Evolutionary conservation across 1,140 invertebrate genomes (phyloP), one percentile per base, ranked within the genome.

Genomic region (Cyphomyrmex costatus): DNA sequence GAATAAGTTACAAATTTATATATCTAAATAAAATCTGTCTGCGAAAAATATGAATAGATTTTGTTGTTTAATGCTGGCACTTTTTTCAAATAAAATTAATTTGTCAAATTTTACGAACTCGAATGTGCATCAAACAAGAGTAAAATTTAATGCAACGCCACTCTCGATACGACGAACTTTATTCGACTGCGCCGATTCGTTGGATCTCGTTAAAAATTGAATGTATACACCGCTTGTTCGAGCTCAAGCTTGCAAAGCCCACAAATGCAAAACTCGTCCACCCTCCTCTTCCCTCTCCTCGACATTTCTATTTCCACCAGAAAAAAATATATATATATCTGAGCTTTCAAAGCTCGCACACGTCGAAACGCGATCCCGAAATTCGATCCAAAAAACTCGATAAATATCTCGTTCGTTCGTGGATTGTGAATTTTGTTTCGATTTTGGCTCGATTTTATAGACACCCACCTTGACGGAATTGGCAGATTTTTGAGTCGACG

Each of bases 381-480:
- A 58, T 16, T 71, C 19, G 79, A 60, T 82, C 53, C 12, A 12
- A 19, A 3, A 60, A 73, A 82, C 12, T 71, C 66, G n/a, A 80
- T 68, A 46, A 58, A 60, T 14, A 27, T 82, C 24, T 71, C 36
- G 51, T 56, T 80, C n/a, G 5, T 5, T 56, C 2, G 49, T 7
- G 3, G 3, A 8, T 33, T 14, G 36, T 33, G 27, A 83, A 60
- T 73, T 73, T 36, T 8, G 30, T 42, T 4, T 61, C 30, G 2
- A 56, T 19, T 2, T 27, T 2, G 16, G 42, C n/a, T 33, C 2
- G 21, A 71, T 80, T 56, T 36, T 12, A 5, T 6, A 24, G 14
- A 21, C 14, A 24, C 56, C 77, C 87, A 94, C 94, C 95, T 93
- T 95, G 94, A 42, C 63, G 65, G 49, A 93, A 92, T 71, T 79